phyloP scores from a whole-genome alignment of 2,888 invertebrate species.

The Drosophila mayaguana region DNA sequence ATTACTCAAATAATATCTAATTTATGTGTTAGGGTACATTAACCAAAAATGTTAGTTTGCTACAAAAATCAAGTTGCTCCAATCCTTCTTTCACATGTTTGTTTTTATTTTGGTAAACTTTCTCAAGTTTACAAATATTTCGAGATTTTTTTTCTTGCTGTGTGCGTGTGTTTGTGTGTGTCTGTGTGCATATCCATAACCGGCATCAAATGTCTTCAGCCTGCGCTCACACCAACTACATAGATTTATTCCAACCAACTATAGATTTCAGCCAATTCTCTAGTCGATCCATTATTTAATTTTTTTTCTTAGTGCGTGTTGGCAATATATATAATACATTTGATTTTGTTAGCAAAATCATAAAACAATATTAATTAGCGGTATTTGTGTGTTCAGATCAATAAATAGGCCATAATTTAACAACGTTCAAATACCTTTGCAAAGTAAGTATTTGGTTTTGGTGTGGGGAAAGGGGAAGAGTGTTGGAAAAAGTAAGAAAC shows the following conservation, averaged over 20 bases:
- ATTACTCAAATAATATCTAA: conserved; percentile 15
- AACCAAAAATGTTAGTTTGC: conserved; percentile 39
- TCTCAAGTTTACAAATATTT: conserved; percentile 60
- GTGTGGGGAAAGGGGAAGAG: conserved; percentile 18
- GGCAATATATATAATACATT: conserved; percentile 61
- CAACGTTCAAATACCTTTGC: conserved; percentile 65
- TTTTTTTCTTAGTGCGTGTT: conserved; percentile 66
- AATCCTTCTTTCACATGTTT: conserved; percentile 4
- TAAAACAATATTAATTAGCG: conserved; percentile 37
- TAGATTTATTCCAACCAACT: conserved; percentile 31
- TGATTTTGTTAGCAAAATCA: conserved; percentile 60
- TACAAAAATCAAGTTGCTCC: conserved; percentile 16
- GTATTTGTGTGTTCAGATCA: conserved; percentile 31
- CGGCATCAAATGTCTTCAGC: conserved; percentile 40
- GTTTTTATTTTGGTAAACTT: conserved; percentile 17
- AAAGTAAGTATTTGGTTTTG: conserved; percentile 33
- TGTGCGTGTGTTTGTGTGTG: conserved; percentile 33
- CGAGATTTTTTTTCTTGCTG: conserved; percentile 62
- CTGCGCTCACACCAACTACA: conserved; percentile 36
- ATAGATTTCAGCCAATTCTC: conserved; percentile 7
- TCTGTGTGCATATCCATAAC: conserved; percentile 55
- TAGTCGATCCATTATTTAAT: conserved; percentile 11
- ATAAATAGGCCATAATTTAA: conserved; percentile 32
- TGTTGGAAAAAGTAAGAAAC: conserved; percentile 67
- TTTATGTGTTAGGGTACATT: conserved; percentile 20